phyloP scores from a whole-genome alignment of 2,113 vertebrate species.

The Bothrops jararaca region DNA sequence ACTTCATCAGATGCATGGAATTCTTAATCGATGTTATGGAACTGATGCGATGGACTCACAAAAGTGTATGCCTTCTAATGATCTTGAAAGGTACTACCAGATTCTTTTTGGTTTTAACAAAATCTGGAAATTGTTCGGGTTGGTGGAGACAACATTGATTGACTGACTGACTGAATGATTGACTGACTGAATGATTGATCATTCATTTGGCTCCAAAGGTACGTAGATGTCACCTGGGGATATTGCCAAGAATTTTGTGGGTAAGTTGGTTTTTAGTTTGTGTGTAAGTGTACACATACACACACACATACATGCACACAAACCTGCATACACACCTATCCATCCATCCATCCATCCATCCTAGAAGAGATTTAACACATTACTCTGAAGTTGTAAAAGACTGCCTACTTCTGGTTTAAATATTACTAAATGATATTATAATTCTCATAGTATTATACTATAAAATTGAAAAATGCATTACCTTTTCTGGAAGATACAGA shows the following conservation, averaged over 20 bases:
- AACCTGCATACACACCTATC: no score
- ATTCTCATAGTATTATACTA: no score
- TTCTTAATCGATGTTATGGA: background rate
- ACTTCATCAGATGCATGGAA: background rate
- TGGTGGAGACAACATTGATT: background rate
- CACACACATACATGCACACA: background rate
- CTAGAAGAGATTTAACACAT: background rate
- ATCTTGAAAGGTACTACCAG: background rate
- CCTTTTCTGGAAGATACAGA: background rate
- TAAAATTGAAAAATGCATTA: background rate
- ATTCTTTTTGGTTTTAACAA: background rate
- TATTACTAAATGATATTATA: background rate
- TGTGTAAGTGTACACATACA: background rate
- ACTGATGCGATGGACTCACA: background rate
- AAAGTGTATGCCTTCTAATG: background rate
- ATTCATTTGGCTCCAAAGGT: background rate
- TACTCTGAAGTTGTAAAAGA: background rate
- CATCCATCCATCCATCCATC: background rate
- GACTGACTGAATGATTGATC: background rate
- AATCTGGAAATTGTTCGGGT: background rate
- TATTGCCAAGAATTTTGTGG: background rate
- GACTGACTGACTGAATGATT: background rate
- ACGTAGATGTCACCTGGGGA: background rate
- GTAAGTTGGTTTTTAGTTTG: background rate
- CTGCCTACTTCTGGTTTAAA: background rate